Percentiles rank a stretch among this genome's conserved stretches.
Conservation (phyloP, 2,113 vertebrate genomes). For the Vidua macroura region DNA sequence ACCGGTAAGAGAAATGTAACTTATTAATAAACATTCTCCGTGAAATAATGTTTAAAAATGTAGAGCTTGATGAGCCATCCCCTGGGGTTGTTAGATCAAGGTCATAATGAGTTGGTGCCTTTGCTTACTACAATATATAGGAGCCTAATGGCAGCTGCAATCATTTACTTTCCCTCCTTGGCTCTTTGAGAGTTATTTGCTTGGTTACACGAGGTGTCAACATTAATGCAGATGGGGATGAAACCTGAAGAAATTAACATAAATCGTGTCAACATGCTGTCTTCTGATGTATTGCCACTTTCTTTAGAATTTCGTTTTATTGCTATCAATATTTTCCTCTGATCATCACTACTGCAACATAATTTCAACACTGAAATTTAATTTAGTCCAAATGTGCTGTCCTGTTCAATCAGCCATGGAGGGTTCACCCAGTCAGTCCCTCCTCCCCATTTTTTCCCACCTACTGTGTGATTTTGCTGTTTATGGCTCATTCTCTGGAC, state of each 20-base stretch:
- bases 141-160: conserved; percentile 11
- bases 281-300: conserved; percentile 48
- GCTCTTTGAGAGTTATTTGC: conserved; percentile 38
- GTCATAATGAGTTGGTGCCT: background rate
- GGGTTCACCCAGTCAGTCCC: background rate
- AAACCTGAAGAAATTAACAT: conserved; percentile 61
- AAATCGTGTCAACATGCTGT: conserved; percentile 46
- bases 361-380: conserved; percentile 64
- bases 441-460: conserved; percentile 6
- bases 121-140: conserved; percentile 9
- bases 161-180: conserved; percentile 41
- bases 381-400: conserved; percentile 58
- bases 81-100: background rate
- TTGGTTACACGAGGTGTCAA: conserved; percentile 53
- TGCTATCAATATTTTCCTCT: conserved; percentile 60
- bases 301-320: conserved; percentile 60
- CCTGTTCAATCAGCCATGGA: conserved; percentile 5
- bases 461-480: conserved; percentile 1
- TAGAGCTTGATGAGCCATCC: background rate
- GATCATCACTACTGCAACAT: conserved; percentile 25
- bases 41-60: background rate
- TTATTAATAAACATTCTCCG: background rate
- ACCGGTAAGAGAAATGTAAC: background rate
- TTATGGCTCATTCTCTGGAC: conserved; percentile 37
- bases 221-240: conserved; percentile 34